These are phyloP conservation scores for Parnassius orleans DNA, from an alignment of 2,888 invertebrate genomes.

Conservation along the genomic window DNA sequence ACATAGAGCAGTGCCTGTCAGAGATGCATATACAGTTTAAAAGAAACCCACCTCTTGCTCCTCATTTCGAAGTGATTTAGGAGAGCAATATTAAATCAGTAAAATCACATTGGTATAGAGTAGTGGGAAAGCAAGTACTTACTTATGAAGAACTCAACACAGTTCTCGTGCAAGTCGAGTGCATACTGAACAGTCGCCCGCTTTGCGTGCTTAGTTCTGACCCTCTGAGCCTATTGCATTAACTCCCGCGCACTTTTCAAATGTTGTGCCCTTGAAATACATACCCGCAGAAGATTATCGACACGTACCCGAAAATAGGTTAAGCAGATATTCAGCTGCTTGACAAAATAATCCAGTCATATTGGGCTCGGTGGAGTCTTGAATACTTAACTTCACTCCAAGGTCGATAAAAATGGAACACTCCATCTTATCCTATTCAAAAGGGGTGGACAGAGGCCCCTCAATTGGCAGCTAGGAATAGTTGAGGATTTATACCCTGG, in stretches of 20 bases:
- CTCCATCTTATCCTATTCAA: not conserved
- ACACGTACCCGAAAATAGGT: not conserved
- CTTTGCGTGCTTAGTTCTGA: not conserved
- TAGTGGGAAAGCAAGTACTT: not conserved
- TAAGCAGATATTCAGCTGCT: not conserved
- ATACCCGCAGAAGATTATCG: not conserved
- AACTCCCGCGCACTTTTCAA: not conserved
- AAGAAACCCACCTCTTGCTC: too few relatives aligned
- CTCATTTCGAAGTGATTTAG: too few relatives aligned
- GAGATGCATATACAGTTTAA: too few relatives aligned
- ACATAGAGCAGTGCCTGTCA: too few relatives aligned
- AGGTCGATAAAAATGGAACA: not conserved
- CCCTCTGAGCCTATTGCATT: not conserved
- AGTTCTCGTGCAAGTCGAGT: not conserved
- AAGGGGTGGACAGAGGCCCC: too few relatives aligned
- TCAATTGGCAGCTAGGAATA: too few relatives aligned
- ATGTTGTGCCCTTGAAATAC: not conserved
- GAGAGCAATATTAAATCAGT: too few relatives aligned
- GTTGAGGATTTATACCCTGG: too few relatives aligned
- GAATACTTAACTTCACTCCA: constrained; percentile 4
- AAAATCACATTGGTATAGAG: not conserved
- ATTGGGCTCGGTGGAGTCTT: not conserved
- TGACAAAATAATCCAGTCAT: not conserved
- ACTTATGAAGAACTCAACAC: not conserved
- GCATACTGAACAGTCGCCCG: not conserved